Percentiles rank a stretch among this genome's conserved stretches.
Conservation (phyloP, 1,140 invertebrate genomes). For the Littorina saxatilis region DNA sequence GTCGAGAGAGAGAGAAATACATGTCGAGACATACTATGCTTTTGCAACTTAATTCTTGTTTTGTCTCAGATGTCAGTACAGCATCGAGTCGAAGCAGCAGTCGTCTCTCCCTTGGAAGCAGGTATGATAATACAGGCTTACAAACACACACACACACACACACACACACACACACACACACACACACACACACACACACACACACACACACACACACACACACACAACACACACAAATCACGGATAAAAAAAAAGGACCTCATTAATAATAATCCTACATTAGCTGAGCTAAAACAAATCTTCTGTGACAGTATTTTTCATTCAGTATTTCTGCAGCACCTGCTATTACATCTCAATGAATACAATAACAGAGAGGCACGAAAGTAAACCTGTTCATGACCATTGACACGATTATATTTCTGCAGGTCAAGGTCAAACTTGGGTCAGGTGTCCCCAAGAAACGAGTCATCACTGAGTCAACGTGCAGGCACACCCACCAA, state of each 20-base stretch:
- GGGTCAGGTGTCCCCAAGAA: background rate
- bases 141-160: constrained; percentile 15
- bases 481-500: constrained; percentile 17
- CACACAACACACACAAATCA: too few species aligned
- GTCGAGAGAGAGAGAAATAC: too few species aligned
- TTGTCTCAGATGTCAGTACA: too few species aligned
- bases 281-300: background rate
- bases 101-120: constrained; percentile 8
- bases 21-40: too few species aligned
- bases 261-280: background rate
- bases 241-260: background rate
- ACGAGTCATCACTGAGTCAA: constrained; percentile 4
- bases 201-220: background rate
- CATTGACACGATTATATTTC: too few species aligned
- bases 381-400: too few species aligned
- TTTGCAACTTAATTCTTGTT: too few species aligned
- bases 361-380: too few species aligned
- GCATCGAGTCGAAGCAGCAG: constrained; percentile 1
- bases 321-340: too few species aligned
- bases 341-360: too few species aligned
- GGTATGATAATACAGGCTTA: background rate
- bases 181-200: constrained; percentile 24
- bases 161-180: constrained; percentile 10
- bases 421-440: constrained; percentile 26
- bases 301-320: too few species aligned